These are phyloP conservation scores for Drosophila murphyi DNA, from an alignment of 1,140 invertebrate genomes.

Conservation along the genomic window DNA sequence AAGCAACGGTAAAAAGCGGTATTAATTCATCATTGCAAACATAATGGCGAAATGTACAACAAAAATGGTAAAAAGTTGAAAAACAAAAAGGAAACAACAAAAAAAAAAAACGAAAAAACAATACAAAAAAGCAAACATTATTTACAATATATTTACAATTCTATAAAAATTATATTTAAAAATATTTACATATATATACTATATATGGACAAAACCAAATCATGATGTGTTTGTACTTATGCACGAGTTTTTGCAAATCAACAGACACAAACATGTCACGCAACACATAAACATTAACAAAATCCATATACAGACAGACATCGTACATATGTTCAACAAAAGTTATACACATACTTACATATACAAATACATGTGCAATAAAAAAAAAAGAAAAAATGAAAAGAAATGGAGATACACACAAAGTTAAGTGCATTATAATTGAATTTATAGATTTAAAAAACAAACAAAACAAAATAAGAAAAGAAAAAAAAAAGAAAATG, in stretches of 20 bases:
- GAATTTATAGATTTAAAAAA: slow-evolving; percentile 78
- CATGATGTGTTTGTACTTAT: slow-evolving; percentile 20
- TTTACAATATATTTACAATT: slow-evolving; percentile 63
- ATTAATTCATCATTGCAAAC: slow-evolving; percentile 42
- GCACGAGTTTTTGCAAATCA: slow-evolving; percentile 10
- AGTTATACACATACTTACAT: slow-evolving; percentile 9
- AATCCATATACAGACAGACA: slow-evolving; percentile 28
- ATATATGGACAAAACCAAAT: slow-evolving; percentile 47
- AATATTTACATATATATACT: slow-evolving; percentile 56
- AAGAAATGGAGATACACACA: slow-evolving; percentile 37
- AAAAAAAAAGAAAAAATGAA: background rate
- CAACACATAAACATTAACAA: slow-evolving; percentile 44
- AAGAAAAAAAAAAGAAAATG: slow-evolving; percentile 4
- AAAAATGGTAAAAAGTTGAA: slow-evolving; percentile 36
- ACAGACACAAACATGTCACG: slow-evolving; percentile 21
- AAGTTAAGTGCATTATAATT: slow-evolving; percentile 83
- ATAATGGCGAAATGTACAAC: slow-evolving; percentile 49
- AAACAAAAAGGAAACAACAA: slow-evolving; percentile 15
- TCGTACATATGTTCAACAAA: slow-evolving; percentile 36
- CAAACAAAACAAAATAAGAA: slow-evolving; percentile 7
- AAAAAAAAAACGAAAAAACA: slow-evolving; percentile 13
- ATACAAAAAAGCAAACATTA: slow-evolving; percentile 47
- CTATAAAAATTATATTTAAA: slow-evolving; percentile 58
- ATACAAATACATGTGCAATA: slow-evolving; percentile 30
- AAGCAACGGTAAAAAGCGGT: slow-evolving; percentile 47